Evolutionary conservation across 2,113 vertebrate species (phyloP).

Genomic region (Eulemur macaco): DNA sequence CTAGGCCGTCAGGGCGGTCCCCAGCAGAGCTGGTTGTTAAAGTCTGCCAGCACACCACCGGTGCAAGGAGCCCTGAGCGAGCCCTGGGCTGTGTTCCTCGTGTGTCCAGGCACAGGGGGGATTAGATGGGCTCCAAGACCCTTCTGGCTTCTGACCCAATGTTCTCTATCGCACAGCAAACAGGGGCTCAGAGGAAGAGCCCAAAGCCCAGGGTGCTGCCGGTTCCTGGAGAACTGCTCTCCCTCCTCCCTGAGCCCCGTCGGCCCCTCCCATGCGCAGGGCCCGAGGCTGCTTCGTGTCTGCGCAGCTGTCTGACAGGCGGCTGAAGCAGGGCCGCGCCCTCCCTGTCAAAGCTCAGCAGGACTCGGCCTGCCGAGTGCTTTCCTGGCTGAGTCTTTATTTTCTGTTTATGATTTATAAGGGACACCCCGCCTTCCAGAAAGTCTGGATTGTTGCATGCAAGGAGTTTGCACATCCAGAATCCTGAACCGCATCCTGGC

Average conservation of each 20-base stretch:
- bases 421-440: background rate
- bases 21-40: background rate
- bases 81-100: background rate
- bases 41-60: background rate
- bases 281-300: rapidly evolving
- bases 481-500: background rate
- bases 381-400: too few species aligned
- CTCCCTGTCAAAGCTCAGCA: background rate
- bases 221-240: background rate
- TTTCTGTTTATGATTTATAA: background rate
- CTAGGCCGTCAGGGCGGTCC: background rate
- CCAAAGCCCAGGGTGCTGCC: background rate
- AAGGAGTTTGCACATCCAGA: background rate
- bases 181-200: background rate
- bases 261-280: background rate
- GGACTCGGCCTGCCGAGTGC: rapidly evolving
- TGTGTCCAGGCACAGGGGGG: background rate
- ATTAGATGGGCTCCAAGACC: background rate
- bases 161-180: rapidly evolving
- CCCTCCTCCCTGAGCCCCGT: rapidly evolving
- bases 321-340: rapidly evolving
- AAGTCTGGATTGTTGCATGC: background rate
- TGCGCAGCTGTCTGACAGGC: rapidly evolving
- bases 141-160: background rate
- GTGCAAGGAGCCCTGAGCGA: background rate